These are phyloP conservation scores for Hirtodrosophila alboralis DNA, from an alignment of 2,888 invertebrate species.

Conservation along the genomic window DNA sequence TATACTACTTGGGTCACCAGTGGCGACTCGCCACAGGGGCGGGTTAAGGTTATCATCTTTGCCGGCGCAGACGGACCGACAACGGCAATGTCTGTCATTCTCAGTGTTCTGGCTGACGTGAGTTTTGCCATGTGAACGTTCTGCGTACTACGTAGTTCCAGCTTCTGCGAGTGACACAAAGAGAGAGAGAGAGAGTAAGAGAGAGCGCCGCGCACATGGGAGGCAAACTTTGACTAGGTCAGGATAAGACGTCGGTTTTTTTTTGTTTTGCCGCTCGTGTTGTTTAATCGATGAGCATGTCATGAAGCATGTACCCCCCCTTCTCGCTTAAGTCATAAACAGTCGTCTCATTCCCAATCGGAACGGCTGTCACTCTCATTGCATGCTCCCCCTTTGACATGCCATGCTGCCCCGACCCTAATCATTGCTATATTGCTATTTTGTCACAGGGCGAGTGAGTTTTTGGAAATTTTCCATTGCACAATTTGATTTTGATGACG, in stretches of 20 bases:
- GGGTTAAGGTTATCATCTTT: constrained; percentile 32
- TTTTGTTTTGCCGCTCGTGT: constrained; percentile 5
- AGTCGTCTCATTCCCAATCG: not conserved
- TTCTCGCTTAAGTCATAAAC: constrained; percentile 12
- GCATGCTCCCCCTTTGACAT: not conserved
- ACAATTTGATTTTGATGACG: constrained; percentile 16
- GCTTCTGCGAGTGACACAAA: constrained; percentile 4
- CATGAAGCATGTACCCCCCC: constrained; percentile 36
- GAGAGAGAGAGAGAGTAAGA: constrained; percentile 3
- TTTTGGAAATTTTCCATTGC: constrained; percentile 72
- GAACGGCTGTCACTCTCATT: not conserved
- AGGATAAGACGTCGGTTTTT: constrained; percentile 50
- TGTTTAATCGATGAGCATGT: constrained; percentile 67
- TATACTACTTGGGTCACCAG: not conserved
- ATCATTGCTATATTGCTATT: constrained; percentile 9
- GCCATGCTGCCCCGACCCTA: not conserved
- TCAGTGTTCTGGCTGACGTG: constrained; percentile 57
- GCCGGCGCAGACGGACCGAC: constrained; percentile 16
- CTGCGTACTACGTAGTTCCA: constrained; percentile 1
- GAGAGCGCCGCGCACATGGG: constrained; percentile 38
- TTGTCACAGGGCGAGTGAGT: constrained; percentile 2
- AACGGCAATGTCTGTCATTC: constrained; percentile 15
- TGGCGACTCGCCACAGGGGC: not conserved
- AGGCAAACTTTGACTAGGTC: constrained; percentile 65
- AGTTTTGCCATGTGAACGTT: constrained; percentile 45